Evolutionary conservation across 2,113 vertebrate species (phyloP).

Genomic region (Coptodon rendalli): DNA sequence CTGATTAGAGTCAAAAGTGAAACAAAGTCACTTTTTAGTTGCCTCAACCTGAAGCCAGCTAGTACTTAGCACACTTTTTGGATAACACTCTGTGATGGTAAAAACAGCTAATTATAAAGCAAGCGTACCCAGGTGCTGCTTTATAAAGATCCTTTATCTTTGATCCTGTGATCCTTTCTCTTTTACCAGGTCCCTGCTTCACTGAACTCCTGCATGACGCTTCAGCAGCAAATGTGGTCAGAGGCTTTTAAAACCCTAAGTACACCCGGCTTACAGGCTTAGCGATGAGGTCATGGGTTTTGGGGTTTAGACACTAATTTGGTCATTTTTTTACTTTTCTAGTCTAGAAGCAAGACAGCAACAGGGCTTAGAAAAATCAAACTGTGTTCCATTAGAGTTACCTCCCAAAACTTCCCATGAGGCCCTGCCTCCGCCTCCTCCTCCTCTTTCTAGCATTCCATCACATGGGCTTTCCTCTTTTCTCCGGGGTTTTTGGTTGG

Average conservation of each 20-base stretch:
- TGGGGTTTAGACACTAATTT: neutral
- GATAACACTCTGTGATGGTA: neutral
- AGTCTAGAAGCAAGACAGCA: neutral
- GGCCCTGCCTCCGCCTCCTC: neutral
- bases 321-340: neutral
- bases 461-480: neutral
- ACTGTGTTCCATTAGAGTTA: neutral
- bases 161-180: neutral
- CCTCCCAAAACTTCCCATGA: neutral
- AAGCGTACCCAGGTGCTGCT: neutral
- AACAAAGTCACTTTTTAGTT: neutral
- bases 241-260: neutral
- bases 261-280: neutral
- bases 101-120: slow-evolving; percentile 5
- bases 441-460: neutral
- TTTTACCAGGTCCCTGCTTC: neutral
- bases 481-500: neutral
- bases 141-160: neutral
- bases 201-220: neutral
- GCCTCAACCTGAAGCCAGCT: neutral
- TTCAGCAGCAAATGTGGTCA: neutral
- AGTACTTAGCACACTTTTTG: neutral
- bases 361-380: neutral
- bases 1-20: neutral
- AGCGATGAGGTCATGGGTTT: neutral